Conservation (phyloP, 2,113 vertebrate genomes). For the Entomyzon cyanotis region DNA sequence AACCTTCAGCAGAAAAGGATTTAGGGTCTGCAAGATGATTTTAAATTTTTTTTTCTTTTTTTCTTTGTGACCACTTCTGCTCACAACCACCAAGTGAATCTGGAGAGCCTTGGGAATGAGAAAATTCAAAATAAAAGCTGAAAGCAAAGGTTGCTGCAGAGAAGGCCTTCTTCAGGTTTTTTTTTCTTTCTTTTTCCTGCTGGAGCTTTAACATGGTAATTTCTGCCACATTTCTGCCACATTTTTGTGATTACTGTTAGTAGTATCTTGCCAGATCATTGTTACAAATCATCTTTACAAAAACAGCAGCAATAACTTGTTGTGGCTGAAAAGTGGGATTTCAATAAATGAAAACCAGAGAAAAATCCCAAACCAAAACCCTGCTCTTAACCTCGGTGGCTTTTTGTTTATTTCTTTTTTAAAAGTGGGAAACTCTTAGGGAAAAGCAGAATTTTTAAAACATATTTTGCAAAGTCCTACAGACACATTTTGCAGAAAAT, state of each 20-base stretch:
- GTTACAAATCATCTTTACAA: background rate
- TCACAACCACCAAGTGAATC: fast-evolving
- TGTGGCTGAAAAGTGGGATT: background rate
- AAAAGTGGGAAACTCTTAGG: background rate
- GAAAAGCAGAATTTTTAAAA: background rate
- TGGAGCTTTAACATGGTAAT: background rate
- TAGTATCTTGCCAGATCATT: background rate
- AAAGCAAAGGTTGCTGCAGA: background rate
- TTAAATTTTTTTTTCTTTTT: background rate
- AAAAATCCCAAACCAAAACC: background rate
- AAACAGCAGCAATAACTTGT: background rate
- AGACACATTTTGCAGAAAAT: background rate
- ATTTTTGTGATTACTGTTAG: background rate
- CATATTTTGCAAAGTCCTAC: background rate
- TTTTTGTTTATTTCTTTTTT: background rate
- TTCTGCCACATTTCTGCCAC: background rate
- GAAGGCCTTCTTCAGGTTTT: fast-evolving
- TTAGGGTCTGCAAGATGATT: background rate
- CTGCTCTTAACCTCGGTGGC: background rate
- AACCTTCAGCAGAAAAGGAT: background rate
- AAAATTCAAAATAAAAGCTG: background rate
- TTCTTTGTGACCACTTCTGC: background rate
- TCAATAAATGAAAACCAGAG: background rate
- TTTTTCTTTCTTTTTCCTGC: background rate
- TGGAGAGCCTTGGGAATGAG: background rate